Conservation (phyloP, 2,797 vertebrate species). For the Apodemus agrarius region DNA sequence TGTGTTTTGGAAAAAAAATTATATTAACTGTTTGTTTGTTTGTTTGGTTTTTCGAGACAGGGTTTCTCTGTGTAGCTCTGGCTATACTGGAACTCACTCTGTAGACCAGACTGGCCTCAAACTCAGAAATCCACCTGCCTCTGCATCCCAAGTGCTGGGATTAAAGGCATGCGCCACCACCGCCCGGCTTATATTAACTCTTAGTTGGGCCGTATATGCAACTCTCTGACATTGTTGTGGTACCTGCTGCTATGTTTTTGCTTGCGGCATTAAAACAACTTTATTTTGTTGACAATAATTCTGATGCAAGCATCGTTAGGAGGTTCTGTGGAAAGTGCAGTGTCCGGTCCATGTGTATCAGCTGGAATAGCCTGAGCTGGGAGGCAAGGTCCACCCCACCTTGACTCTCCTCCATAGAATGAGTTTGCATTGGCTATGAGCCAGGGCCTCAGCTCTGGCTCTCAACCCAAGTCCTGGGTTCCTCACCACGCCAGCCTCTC, state of each 20-base stretch:
- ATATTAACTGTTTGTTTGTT: no score
- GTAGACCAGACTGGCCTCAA: no score
- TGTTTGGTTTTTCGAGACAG: no score
- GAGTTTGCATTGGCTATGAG: accelerated
- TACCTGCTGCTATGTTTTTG: neutral
- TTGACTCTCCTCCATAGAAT: neutral
- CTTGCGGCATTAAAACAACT: neutral
- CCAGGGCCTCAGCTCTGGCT: neutral
- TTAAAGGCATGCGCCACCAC: no score
- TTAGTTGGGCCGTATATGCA: neutral
- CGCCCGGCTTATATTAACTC: neutral
- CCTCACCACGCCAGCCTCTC: neutral
- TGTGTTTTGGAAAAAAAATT: neutral
- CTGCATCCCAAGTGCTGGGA: no score
- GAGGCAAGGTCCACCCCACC: neutral
- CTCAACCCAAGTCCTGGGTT: neutral
- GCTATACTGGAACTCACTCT: no score
- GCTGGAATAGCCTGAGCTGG: accelerated
- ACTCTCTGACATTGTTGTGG: neutral
- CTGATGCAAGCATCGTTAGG: neutral
- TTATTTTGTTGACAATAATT: neutral
- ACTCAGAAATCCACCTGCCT: no score
- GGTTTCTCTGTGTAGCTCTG: no score
- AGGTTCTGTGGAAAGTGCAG: neutral
- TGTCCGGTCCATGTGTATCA: neutral